Evolutionary conservation across 2,797 vertebrate genomes (phyloP), one percentile per base, ranked within the genome.

Genomic region (Danio choprae): DNA sequence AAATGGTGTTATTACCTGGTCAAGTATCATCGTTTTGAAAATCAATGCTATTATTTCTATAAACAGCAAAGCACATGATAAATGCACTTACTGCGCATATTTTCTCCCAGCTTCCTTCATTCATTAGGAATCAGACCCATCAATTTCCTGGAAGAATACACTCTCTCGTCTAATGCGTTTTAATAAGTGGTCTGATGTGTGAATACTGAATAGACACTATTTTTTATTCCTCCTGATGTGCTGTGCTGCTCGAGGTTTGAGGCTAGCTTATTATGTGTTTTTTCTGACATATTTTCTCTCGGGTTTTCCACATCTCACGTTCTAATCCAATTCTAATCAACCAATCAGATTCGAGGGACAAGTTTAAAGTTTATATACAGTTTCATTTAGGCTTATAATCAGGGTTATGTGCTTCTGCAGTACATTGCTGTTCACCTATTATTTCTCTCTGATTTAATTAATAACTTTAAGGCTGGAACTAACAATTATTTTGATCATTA

Each of bases 121-220:
- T 44, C 36, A 74, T 73, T 74, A 50, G 29, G 29, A 29, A 29
- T 29, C 29, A 29, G 29, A 29, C 29, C 36, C 46, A 29, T 46
- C 41, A 77, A 6, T 51, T 64, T 53, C 15, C 58, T 43, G 40
- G 62, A 68, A 50, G 6, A 55, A 48, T 38, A 22, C 22, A 36
- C 40, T 74, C n/a, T 50, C 60, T 29, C 29, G 29, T 62, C 22
- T 75, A 53, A 77, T 72, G 67, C 59, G 18, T 73, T 81, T 65
- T 65, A 76, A 64, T 58, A 64, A 70, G 56, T 44, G 6, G 60
- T 43, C 62, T 81, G 44, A 65, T 46, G 56, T 70, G 59, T 44
- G 46, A 70, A 51, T 29, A 29, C 29, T 29, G 29, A 29, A 29
- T 38, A 6, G 20, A 40, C 69, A 40, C 7, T 10, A 11, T 70